Base-by-base conservation (phyloP, 2,888 invertebrate genomes). In the Julus scandinavius region DNA sequence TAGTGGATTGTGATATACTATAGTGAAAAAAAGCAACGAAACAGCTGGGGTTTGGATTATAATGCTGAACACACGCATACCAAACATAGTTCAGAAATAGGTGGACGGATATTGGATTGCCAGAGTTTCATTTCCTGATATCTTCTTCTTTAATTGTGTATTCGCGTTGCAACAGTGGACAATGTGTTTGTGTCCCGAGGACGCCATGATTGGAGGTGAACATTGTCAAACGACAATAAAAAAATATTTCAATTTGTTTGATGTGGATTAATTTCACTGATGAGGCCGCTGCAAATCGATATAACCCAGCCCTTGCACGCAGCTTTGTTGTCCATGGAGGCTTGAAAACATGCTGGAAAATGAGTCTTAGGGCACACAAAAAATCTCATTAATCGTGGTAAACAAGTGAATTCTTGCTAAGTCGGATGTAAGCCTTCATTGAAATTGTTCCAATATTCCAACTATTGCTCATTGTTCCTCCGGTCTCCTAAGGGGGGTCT, bases 391-490 rank as follows among this genome's bases (percentile, higher is more conserved):
- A 63, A 63, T n/a, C 63, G 20, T 20, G 63, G 20, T 20, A 63
- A 63, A 63, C 63, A 63, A 54, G 63, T n/a, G 63, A 63, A 63
- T 63, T 63, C 63, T 63, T 63, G 20, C 17, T 20, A n/a, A 63
- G 7, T 63, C 63, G 63, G 63, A 63, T 20, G 20, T 20, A 20
- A 63, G 20, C 63, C 20, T 63, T 20, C 63, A 20, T 20, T n/a
- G 63, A 63, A 63, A 63, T n/a, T n/a, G 63, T n/a, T 63, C 63
- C 63, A 20, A 63, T 63, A 63, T 63, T n/a, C 63, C 63, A 20
- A 63, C 63, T 63, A 6, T 5, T 63, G 63, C 20, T 5, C 63
- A 63, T 63, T 63, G 63, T 63, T 63, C 63, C n/a, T 63, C 63
- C 20, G 20, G 63, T 20, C n/a, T n/a, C 7, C 20, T 9, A 7